Conservation (phyloP, 2,888 invertebrate species). For the Nymphalis polychloros region DNA sequence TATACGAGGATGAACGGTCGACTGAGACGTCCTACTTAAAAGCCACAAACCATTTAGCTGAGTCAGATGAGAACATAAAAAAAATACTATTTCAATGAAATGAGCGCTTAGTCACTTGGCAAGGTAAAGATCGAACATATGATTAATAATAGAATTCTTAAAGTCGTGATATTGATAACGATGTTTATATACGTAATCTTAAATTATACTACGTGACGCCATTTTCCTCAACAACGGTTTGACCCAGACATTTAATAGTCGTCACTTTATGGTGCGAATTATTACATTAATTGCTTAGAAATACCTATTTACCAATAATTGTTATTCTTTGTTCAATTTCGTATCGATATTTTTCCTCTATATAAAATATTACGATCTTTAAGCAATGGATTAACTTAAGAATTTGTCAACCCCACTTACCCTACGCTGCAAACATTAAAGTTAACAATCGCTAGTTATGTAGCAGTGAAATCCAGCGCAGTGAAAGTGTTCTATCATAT, state of each 20-base stretch:
- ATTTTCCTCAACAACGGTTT: constrained; percentile 36
- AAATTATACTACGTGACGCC: constrained; percentile 31
- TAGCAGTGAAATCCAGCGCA: constrained; percentile 67
- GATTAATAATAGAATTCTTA: constrained; percentile 40
- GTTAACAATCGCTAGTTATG: constrained; percentile 57
- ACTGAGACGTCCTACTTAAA: constrained; percentile 47
- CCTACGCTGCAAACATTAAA: constrained; percentile 51
- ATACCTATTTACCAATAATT: neutral
- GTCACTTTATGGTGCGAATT: constrained; percentile 13
- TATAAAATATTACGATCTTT: neutral
- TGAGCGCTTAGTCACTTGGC: constrained; percentile 44
- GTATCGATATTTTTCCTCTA: neutral
- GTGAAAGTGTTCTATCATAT: constrained; percentile 64
- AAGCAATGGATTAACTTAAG: neutral
- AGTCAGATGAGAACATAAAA: constrained; percentile 35
- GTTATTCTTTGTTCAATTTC: neutral
- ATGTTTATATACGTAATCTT: constrained; percentile 24
- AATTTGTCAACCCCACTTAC: constrained; percentile 34
- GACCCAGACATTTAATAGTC: constrained; percentile 43
- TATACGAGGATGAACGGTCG: constrained; percentile 34
- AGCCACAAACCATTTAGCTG: constrained; percentile 39
- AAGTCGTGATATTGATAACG: constrained; percentile 28
- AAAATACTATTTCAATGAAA: constrained; percentile 38
- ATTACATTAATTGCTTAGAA: neutral
- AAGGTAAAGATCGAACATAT: constrained; percentile 40